Percentiles rank a stretch among this genome's conserved stretches.
Evolutionary conservation across 2,113 vertebrate genomes (phyloP).

Genomic region (Zosterops borbonicus): DNA sequence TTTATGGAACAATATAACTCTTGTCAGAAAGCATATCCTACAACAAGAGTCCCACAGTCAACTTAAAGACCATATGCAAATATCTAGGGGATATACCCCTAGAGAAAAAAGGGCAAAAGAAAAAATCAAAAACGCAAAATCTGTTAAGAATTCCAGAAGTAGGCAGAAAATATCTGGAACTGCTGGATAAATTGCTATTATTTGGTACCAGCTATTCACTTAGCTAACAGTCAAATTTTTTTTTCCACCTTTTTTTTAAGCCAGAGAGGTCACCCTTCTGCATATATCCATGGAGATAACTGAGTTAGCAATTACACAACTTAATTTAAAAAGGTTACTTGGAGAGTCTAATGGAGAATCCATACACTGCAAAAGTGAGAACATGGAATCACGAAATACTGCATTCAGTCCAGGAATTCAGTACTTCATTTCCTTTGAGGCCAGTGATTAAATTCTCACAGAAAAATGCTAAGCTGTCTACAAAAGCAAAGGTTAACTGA

Average conservation of each 20-base stretch:
- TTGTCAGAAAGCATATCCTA: neutral
- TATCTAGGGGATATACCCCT: neutral
- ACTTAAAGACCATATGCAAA: neutral
- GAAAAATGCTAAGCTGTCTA: neutral
- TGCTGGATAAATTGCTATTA: neutral
- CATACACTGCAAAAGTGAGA: neutral
- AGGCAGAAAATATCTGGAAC: neutral
- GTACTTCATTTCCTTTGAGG: neutral
- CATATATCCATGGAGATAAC: neutral
- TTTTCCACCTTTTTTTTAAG: neutral
- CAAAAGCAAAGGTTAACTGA: neutral
- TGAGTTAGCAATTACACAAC: neutral
- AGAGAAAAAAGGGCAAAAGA: neutral
- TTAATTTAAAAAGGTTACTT: neutral
- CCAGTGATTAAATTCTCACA: neutral
- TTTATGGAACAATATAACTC: neutral
- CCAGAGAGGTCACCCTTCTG: neutral
- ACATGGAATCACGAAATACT: neutral
- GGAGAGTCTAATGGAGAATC: neutral
- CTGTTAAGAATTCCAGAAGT: neutral
- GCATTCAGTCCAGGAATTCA: neutral
- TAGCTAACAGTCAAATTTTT: neutral
- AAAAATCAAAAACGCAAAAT: neutral
- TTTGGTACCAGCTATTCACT: neutral
- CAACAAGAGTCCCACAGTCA: neutral